phyloP scores from a whole-genome alignment of 2,888 invertebrate species.

The Nymphalis urticae region DNA sequence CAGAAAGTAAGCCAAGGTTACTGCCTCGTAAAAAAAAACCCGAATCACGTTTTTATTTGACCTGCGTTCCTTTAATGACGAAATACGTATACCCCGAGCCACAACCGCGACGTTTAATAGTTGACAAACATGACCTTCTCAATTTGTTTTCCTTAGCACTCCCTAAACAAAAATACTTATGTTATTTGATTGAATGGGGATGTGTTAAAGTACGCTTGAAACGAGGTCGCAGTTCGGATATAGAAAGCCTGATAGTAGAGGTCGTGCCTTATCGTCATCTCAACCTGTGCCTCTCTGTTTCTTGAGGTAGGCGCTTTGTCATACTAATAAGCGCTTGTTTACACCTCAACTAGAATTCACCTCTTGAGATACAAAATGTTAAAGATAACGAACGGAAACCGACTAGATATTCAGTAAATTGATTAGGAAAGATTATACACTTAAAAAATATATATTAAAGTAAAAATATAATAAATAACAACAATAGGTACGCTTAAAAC shows the following conservation, averaged over 20 bases:
- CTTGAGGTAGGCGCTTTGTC: slow-evolving; percentile 41
- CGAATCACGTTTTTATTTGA: not conserved
- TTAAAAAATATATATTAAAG: too few species aligned
- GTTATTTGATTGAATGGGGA: slow-evolving; percentile 21
- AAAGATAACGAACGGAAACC: not conserved
- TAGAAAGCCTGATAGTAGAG: slow-evolving; percentile 52
- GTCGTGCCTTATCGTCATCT: slow-evolving; percentile 68
- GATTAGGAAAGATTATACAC: not conserved
- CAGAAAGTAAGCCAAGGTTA: not conserved
- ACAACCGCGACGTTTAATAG: not conserved
- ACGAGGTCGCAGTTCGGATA: slow-evolving; percentile 44
- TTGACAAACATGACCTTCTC: slow-evolving; percentile 25
- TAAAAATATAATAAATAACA: too few species aligned
- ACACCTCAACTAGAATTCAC: slow-evolving; percentile 27
- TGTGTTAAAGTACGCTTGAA: slow-evolving; percentile 28
- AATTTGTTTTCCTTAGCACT: slow-evolving; percentile 23
- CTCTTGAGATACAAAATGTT: slow-evolving; percentile 21
- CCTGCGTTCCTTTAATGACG: too few species aligned
- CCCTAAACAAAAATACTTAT: slow-evolving; percentile 21
- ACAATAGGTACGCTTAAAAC: too few species aligned
- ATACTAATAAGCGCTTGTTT: slow-evolving; percentile 44
- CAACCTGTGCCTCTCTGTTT: slow-evolving; percentile 41
- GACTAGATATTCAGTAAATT: not conserved
- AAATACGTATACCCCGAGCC: too few species aligned
- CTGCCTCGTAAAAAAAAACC: not conserved